phyloP scores from a whole-genome alignment of 35 echinoderm and acorn worm species.

The Eucidaris tribuloides region DNA sequence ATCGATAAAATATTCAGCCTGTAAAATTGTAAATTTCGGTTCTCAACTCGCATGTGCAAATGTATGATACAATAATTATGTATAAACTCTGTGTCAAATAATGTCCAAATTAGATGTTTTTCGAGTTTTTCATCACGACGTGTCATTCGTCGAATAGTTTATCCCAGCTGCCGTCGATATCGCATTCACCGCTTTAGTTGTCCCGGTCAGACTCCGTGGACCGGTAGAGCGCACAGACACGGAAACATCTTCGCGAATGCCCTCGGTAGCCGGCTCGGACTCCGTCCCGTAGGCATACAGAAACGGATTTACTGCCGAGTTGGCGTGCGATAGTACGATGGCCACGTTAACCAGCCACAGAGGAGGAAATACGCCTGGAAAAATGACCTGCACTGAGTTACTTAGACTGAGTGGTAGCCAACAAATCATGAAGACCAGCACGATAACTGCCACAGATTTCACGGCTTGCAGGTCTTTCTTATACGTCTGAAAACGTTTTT shows the following conservation, averaged over 20 bases:
- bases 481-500: constrained; percentile 45
- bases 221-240: constrained; percentile 15
- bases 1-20: no score
- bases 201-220: no score
- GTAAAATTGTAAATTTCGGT: no score
- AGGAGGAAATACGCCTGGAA: background rate
- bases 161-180: background rate
- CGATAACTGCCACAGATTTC: constrained; percentile 58
- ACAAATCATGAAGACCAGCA: constrained; percentile 52
- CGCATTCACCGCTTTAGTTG: background rate
- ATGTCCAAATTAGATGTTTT: no score
- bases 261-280: constrained; percentile 34
- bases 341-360: background rate
- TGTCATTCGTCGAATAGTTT: background rate
- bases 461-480: constrained; percentile 54
- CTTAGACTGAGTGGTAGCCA: constrained; percentile 60
- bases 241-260: constrained; percentile 52
- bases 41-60: no score
- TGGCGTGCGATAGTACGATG: constrained; percentile 54
- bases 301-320: constrained; percentile 59
- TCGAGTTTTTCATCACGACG: background rate
- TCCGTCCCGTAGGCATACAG: constrained; percentile 66
- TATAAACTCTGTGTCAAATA: no score
- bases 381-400: constrained; percentile 33
- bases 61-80: no score